Evolutionary conservation across 2,797 vertebrate genomes (phyloP).

Genomic region (Muscicapa comitata): DNA sequence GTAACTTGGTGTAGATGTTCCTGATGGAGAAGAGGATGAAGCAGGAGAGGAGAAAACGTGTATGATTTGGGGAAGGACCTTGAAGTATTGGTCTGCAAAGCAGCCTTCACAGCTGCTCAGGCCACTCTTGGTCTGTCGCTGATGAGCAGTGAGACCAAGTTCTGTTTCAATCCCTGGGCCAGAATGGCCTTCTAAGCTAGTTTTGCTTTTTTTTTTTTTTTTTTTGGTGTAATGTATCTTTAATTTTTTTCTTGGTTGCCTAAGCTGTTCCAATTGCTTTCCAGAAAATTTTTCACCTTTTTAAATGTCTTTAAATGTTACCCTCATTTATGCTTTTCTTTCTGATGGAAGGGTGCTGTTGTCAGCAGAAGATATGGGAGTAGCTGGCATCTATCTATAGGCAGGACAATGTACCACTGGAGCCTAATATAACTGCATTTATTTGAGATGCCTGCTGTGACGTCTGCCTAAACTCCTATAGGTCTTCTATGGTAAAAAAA

Average conservation of each 20-base stretch:
- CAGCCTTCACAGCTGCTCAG: not conserved
- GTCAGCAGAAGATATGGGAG: not conserved
- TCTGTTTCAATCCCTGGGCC: not conserved
- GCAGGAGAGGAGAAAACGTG: not conserved
- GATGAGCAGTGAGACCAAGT: not conserved
- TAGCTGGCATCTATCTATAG: not conserved
- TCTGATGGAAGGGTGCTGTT: not conserved
- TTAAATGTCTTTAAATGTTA: not conserved
- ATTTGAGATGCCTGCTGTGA: not conserved
- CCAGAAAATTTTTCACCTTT: not conserved
- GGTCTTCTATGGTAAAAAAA: not conserved
- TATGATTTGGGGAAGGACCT: not conserved
- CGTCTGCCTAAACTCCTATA: not conserved
- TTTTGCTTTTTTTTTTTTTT: not conserved
- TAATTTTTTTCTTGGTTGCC: not conserved
- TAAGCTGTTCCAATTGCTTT: not conserved
- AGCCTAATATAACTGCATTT: not conserved
- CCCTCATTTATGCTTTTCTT: not conserved
- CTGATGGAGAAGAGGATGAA: not conserved
- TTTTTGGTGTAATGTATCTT: not conserved
- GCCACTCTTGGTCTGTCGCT: not conserved
- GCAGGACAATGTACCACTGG: not conserved
- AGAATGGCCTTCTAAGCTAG: not conserved
- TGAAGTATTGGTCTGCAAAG: not conserved
- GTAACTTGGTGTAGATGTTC: not conserved